Evolutionary conservation across 2,113 vertebrate species (phyloP).

Genomic region (Piliocolobus tephrosceles): DNA sequence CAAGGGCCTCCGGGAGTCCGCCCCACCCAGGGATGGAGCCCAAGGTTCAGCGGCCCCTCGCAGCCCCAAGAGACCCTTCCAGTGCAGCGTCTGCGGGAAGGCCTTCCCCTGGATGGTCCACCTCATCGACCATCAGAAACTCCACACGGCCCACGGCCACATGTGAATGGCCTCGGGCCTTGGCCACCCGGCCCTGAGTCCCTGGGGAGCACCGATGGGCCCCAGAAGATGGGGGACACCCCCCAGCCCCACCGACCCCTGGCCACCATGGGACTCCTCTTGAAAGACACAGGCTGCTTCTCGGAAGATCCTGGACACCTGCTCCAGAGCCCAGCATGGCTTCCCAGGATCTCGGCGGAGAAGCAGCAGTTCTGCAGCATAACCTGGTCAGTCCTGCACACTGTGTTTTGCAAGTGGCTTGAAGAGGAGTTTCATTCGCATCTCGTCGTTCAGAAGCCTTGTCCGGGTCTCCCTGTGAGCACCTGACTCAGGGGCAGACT

Average conservation of each 20-base stretch:
- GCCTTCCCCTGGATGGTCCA: slow-evolving; percentile 1
- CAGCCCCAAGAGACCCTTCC: neutral
- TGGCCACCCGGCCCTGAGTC: neutral
- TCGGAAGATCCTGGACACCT: neutral
- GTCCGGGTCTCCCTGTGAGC: neutral
- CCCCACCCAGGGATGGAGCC: neutral
- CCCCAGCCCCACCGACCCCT: neutral
- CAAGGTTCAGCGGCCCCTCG: neutral
- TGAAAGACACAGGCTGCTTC: neutral
- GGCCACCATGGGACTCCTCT: too few species aligned
- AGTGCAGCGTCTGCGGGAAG: neutral
- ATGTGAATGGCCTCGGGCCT: neutral
- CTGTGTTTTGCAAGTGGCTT: neutral
- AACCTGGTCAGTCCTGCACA: neutral
- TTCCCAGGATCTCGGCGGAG: neutral
- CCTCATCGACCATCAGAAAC: neutral
- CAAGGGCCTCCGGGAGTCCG: neutral
- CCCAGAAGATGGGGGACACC: neutral
- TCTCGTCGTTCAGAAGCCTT: neutral
- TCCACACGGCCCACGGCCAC: neutral
- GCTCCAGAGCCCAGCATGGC: neutral
- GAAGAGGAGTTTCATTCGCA: neutral
- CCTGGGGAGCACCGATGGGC: neutral
- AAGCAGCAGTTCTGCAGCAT: neutral
- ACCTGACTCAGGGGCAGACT: neutral